Percentiles rank a stretch among this genome's conserved stretches.
Conservation (phyloP, 2,888 invertebrate species). For the Caenorhabditis macrosperma region DNA sequence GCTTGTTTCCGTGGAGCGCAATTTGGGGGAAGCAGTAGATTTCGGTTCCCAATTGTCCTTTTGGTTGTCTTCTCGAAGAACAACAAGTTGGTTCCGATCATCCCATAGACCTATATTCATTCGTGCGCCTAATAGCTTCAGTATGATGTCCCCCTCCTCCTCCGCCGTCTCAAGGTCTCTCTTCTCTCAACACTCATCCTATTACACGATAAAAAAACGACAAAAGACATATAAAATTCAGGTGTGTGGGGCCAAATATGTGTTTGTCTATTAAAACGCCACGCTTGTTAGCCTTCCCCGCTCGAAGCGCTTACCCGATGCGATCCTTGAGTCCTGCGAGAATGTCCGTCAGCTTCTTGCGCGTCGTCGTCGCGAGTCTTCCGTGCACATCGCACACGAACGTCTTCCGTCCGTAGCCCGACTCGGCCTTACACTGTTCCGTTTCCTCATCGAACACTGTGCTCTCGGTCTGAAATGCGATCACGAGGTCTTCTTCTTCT, state of each 20-base stretch:
- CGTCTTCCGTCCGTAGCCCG: conserved; percentile 65
- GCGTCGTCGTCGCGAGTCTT: conserved; percentile 64
- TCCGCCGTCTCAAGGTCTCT: conserved; percentile 48
- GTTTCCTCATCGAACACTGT: conserved; percentile 64
- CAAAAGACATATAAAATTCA: conserved; percentile 46
- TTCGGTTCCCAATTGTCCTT: not conserved
- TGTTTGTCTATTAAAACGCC: conserved; percentile 5
- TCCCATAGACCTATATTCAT: conserved; percentile 57
- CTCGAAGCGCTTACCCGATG: conserved; percentile 60
- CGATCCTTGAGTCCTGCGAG: conserved; percentile 64
- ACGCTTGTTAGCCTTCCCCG: not conserved
- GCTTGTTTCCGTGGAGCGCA: no score
- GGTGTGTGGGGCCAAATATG: no score
- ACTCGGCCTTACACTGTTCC: conserved; percentile 62
- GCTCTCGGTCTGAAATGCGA: conserved; percentile 25
- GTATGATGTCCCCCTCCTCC: conserved; percentile 38
- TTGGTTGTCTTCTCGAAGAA: not conserved
- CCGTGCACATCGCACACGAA: conserved; percentile 69
- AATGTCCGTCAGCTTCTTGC: conserved; percentile 65
- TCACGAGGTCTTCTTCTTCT: not conserved
- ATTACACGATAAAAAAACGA: conserved; percentile 43
- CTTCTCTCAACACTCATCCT: conserved; percentile 42
- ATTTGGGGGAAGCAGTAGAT: no score
- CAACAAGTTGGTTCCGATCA: conserved; percentile 37
- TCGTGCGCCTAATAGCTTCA: conserved; percentile 47